These are phyloP conservation scores for Caenorhabditis sp. DNA, from an alignment of 2,888 invertebrate genomes.

Conservation along the genomic window DNA sequence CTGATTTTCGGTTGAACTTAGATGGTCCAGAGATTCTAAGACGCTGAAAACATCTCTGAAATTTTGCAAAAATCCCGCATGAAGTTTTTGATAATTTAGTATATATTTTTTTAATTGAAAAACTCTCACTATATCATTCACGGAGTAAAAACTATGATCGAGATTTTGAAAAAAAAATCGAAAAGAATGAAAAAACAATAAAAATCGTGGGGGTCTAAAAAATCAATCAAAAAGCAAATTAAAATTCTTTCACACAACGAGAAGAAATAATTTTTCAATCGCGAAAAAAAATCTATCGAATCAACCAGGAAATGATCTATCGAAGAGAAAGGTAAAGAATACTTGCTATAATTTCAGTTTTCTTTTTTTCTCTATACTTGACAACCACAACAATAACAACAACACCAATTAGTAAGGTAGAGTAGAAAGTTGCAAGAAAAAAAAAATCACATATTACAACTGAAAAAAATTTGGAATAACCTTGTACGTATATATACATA, in stretches of 20 bases:
- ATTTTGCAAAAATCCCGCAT: too few relatives aligned
- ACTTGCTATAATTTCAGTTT: background rate
- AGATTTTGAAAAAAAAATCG: too few relatives aligned
- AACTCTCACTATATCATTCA: too few relatives aligned
- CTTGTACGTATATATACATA: conserved; percentile 8
- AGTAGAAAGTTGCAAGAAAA: background rate
- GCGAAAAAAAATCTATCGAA: background rate
- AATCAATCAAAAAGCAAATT: background rate
- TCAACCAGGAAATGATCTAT: background rate
- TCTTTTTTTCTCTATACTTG: background rate
- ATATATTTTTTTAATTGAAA: too few relatives aligned
- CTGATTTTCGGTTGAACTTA: too few relatives aligned
- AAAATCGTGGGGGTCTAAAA: too few relatives aligned
- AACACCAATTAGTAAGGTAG: background rate
- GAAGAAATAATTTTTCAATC: background rate
- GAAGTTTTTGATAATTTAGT: too few relatives aligned
- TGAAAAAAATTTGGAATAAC: background rate
- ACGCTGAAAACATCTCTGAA: too few relatives aligned
- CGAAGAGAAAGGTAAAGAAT: background rate
- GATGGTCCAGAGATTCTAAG: too few relatives aligned
- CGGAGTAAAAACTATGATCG: too few relatives aligned
- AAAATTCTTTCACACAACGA: background rate
- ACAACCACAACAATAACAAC: background rate
- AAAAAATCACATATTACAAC: background rate
- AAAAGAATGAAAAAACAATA: too few relatives aligned